A percentile compares a stretch with the other conserved stretches of the same genome.
These are phyloP conservation scores for Xiphorhynchus erythropygius DNA, from an alignment of 2,797 vertebrate species.

Conservation along the genomic window DNA sequence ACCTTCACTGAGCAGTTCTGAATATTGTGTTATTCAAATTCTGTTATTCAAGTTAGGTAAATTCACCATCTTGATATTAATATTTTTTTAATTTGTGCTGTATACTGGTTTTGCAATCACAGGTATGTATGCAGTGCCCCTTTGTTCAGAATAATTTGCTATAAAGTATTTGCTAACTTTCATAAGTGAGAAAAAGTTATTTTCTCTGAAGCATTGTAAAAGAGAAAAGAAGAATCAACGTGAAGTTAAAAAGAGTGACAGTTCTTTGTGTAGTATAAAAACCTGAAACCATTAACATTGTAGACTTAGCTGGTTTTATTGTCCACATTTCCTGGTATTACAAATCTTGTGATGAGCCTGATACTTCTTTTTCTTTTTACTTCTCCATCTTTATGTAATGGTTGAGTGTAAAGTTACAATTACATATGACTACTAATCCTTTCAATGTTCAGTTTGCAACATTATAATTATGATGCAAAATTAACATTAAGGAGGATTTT, in stretches of 20 bases:
- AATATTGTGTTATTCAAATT: background rate
- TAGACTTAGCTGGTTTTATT: background rate
- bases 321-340: background rate
- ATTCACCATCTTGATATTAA: background rate
- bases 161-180: background rate
- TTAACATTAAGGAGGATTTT: background rate
- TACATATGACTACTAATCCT: background rate
- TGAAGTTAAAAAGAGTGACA: background rate
- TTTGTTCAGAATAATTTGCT: background rate
- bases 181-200: background rate
- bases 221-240: background rate
- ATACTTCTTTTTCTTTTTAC: background rate
- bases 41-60: background rate
- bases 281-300: background rate
- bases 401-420: background rate
- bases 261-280: background rate
- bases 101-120: background rate
- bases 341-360: background rate
- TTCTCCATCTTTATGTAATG: background rate
- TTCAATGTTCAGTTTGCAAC: background rate
- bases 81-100: background rate
- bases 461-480: background rate
- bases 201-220: background rate
- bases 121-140: background rate
- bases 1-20: background rate